Base-by-base conservation (phyloP, 1,140 invertebrate genomes). In the Macrostomum lignano region DNA sequence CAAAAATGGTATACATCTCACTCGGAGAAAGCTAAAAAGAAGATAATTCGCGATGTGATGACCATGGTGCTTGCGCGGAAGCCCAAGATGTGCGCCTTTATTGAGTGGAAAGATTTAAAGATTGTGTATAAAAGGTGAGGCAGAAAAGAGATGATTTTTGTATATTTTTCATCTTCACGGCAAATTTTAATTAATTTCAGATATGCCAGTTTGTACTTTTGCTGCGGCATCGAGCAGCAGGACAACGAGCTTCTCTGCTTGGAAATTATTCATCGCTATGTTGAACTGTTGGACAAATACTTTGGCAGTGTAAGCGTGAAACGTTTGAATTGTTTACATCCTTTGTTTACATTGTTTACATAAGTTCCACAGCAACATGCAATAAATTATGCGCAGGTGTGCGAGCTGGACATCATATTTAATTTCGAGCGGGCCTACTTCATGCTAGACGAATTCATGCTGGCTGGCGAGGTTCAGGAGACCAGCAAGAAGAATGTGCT, bases 11-110 rank as follows among this genome's bases (percentile, higher is more conserved):
- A 88, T 51, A 72, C 74, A 3, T 52, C 61, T 5, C 47, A 58
- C 41, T 46, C 52, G 34, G 61, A 63, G 25, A 60, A 61, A 40
- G 36, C 73, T 10, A 93, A 94, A 58, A 96, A 96, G 62, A 98
- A 98, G 61, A 94, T 94, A 21, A 91, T 84, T 0, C 59, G 91
- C 17, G 91, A 98, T 57, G 56, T 98, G 31, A 82, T 96, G n/a
- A 86, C 82, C 0, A 81, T 78, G 6, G 86, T 98, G 40, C 63
- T 98, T 11, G 70, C 82, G 0, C 60, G 91, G 26, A 98, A 98
- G 55, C 86, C 88, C n/a, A 98, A 98, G 62, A 94, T 94, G 84
- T 94, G 82, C 45, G 88, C 81, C 42, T 96, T 98, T 51, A 60
- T 98, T 2, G 88, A 98, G 53, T 98, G 86, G 82, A 84, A 82